phyloP scores from a whole-genome alignment of 2,888 invertebrate genomes.

The Megalurothrips usitatus region DNA sequence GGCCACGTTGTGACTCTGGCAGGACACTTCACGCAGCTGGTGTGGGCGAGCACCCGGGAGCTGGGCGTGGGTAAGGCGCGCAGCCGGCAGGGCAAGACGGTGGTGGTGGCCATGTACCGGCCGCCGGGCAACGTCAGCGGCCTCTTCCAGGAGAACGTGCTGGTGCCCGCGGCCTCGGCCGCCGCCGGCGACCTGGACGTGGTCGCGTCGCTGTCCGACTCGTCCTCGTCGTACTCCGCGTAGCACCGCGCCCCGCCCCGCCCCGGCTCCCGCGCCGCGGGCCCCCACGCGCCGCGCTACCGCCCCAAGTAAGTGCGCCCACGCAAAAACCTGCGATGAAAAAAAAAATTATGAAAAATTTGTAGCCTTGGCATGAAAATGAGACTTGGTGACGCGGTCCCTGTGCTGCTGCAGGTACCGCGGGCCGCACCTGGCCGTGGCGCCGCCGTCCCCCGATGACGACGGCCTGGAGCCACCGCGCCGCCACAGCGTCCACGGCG shows the following conservation, averaged over 20 bases:
- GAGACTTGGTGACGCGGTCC: neutral
- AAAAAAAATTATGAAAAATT: too few relatives aligned
- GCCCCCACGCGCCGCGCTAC: neutral
- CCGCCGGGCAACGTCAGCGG: conserved; percentile 76
- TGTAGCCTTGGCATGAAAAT: too few relatives aligned
- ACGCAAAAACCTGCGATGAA: too few relatives aligned
- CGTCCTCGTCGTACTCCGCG: conserved; percentile 15
- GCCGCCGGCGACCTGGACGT: conserved; percentile 29
- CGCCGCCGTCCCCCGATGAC: neutral
- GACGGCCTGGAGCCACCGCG: neutral
- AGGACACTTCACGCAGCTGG: conserved; percentile 85
- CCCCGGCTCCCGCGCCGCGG: neutral
- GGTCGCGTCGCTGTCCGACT: conserved; percentile 5
- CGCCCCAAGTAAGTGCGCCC: neutral
- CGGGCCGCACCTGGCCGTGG: neutral
- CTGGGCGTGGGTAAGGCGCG: conserved; percentile 79
- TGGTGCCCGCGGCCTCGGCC: conserved; percentile 55
- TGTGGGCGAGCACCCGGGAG: conserved; percentile 71
- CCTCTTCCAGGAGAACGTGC: conserved; percentile 70
- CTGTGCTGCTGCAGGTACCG: neutral
- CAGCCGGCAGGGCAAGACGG: conserved; percentile 69
- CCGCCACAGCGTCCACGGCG: neutral
- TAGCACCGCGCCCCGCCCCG: conserved; percentile 21
- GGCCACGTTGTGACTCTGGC: conserved; percentile 36
- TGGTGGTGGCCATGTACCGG: conserved; percentile 79